phyloP scores from a whole-genome alignment of 2,888 invertebrate species.

The Idaea straminata region DNA sequence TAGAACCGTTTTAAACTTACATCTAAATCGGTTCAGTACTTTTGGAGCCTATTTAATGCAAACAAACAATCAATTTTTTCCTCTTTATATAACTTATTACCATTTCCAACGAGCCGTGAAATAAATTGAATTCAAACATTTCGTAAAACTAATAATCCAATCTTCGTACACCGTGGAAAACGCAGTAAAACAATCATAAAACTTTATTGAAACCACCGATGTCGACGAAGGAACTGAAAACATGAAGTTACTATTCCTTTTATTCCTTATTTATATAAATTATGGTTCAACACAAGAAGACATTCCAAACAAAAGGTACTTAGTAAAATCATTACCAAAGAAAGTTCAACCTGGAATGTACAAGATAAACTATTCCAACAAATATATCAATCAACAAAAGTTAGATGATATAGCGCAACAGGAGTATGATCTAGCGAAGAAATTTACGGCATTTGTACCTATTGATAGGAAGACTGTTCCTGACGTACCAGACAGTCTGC shows the following conservation, averaged over 20 bases:
- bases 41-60: too few relatives aligned
- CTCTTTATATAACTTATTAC: constrained; percentile 19
- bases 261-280: constrained; percentile 33
- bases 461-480: constrained; percentile 21
- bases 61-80: constrained; percentile 7
- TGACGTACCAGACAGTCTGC: constrained; percentile 42
- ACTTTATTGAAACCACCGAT: constrained; percentile 11
- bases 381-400: constrained; percentile 32
- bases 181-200: constrained; percentile 36
- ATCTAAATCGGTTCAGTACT: too few relatives aligned
- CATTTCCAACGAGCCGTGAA: neutral
- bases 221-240: constrained; percentile 11
- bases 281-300: constrained; percentile 22
- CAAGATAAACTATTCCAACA: constrained; percentile 44
- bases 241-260: constrained; percentile 42
- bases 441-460: constrained; percentile 51
- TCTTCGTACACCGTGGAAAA: constrained; percentile 17
- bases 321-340: constrained; percentile 36
- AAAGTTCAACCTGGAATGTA: constrained; percentile 37
- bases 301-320: constrained; percentile 15
- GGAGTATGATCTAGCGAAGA: constrained; percentile 3
- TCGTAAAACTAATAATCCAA: constrained; percentile 14
- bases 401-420: constrained; percentile 10
- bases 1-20: neutral
- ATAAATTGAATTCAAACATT: constrained; percentile 5